phyloP scores from a whole-genome alignment of 2,888 invertebrate species.

The Syrphus vitripennis region DNA sequence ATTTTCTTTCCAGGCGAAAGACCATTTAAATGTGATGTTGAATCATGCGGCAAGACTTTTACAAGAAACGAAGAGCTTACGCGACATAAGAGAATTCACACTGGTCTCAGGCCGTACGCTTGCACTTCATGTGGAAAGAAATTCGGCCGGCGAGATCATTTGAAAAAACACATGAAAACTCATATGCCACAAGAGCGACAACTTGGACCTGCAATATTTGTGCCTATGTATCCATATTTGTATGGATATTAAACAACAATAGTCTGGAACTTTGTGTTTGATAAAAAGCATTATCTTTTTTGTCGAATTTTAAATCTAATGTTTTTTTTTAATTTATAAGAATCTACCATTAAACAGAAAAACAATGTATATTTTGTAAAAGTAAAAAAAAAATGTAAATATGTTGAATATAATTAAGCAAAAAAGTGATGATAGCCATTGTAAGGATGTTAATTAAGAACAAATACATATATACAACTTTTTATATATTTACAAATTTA shows the following conservation, averaged over 20 bases:
- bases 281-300: not conserved
- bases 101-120: conserved; percentile 92
- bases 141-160: conserved; percentile 96
- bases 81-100: conserved; percentile 94
- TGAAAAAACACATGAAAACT: conserved; percentile 96
- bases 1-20: conserved; percentile 85
- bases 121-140: conserved; percentile 94
- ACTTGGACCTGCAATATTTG: conserved; percentile 85
- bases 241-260: conserved; percentile 82
- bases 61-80: conserved; percentile 96
- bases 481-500: conserved; percentile 54
- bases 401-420: conserved; percentile 44
- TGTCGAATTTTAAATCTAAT: not conserved
- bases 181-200: conserved; percentile 86
- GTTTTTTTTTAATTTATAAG: not conserved
- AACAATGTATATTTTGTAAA: conserved; percentile 23
- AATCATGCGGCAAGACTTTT: conserved; percentile 93
- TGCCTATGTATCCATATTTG: conserved; percentile 84
- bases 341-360: not conserved
- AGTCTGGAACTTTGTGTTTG: conserved; percentile 42
- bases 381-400: conserved; percentile 27
- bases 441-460: conserved; percentile 41
- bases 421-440: conserved; percentile 55
- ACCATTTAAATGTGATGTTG: conserved; percentile 93
- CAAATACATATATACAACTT: conserved; percentile 45